Base-by-base conservation (phyloP, 2,888 invertebrate species). In the Entomobrya multifasciata region DNA sequence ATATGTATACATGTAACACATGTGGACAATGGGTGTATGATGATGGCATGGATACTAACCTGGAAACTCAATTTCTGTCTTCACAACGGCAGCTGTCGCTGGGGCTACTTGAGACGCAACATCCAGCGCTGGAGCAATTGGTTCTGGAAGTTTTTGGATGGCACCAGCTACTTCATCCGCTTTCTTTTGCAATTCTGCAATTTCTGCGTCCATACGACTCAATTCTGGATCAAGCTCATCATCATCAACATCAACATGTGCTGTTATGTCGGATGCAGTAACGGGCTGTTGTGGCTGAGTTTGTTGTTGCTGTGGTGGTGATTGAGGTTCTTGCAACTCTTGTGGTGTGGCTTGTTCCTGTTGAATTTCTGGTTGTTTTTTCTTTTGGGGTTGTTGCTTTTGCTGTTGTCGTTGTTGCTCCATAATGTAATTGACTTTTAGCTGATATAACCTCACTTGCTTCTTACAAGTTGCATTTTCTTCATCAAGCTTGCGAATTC, bases 381-480 rank as follows among this genome's bases (percentile, higher is more conserved):
- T 49, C 47, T 57, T 57, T 60, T 77, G 77, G 6, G 60, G 60
- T 17, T 80, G 67, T 17, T 41, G 17, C 44, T 60, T 20, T 20
- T 44, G 13, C 20, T 62, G 62, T 30, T 44, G n/a, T 0, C 49
- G 44, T 27, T 79, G 79, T 25, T 65, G 79, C 1, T 65, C 65
- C 44, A 44, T 57, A 60, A 85, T 85, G 30, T 85, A 85, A 60
- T 72, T 85, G 13, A 85, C 49, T 62, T 85, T 85, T 2, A 85
- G 30, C 20, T 85, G 85, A 79, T 85, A 85, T 20, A 85, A 52
- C 30, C 44, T 85, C n/a, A 87, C 80, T 47, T 87, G 87, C 52
- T 84, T 79, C 47, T 76, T 72, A 67, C 83, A 84, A 1, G 62
- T 79, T 25, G 72, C 79, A 25, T 79, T 80, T 13, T 78, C 87